Conservation (phyloP, 2,797 vertebrate genomes). For the Loris lydekkerianus region DNA sequence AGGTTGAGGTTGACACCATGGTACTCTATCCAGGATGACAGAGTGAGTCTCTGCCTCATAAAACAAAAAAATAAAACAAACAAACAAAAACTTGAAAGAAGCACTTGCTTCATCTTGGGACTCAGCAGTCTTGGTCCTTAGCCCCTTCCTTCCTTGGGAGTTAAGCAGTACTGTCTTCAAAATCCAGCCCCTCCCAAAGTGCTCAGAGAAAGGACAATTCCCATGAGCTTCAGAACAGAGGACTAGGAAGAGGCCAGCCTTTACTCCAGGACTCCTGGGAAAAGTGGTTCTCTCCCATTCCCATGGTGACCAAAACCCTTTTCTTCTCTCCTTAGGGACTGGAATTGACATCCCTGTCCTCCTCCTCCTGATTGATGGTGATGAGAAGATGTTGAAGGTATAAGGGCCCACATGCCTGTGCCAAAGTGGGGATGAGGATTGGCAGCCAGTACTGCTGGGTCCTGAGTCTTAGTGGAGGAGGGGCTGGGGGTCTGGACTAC, state of each 20-base stretch:
- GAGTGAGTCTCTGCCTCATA: too few relatives aligned
- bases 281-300: background rate
- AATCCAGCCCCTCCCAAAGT: background rate
- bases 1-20: too few relatives aligned
- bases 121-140: background rate
- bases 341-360: slow-evolving; percentile 95
- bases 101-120: background rate
- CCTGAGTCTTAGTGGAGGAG: background rate
- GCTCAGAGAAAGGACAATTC: background rate
- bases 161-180: background rate
- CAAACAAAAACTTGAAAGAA: background rate
- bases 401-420: too few relatives aligned
- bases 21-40: too few relatives aligned
- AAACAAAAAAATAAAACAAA: too few relatives aligned
- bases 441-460: background rate
- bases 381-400: slow-evolving; percentile 91
- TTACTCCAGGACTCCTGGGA: slow-evolving; percentile 11
- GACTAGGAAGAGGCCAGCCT: background rate
- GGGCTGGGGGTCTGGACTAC: background rate
- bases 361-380: slow-evolving; percentile 92
- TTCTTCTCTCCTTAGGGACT: slow-evolving; percentile 87
- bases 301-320: background rate
- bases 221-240: background rate
- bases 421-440: background rate
- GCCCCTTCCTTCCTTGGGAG: background rate